A percentile compares a stretch with the other conserved stretches of the same genome.
These are phyloP conservation scores for Heptranchias perlo DNA, from an alignment of 2,113 vertebrate genomes.

Conservation along the genomic window DNA sequence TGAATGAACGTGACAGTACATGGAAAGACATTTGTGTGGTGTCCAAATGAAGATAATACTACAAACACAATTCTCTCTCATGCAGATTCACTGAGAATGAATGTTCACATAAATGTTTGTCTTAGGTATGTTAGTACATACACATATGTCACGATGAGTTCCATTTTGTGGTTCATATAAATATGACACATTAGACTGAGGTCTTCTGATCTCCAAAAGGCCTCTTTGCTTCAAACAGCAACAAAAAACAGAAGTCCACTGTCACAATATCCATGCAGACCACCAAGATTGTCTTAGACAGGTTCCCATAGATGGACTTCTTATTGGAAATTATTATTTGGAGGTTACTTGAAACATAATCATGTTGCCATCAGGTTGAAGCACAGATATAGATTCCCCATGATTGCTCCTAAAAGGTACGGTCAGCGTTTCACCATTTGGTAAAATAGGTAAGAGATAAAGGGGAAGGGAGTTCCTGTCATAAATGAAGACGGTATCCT, in stretches of 20 bases:
- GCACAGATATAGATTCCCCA: not conserved
- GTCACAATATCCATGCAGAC: constrained; percentile 28
- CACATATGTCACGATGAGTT: not conserved
- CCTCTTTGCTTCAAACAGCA: constrained; percentile 14
- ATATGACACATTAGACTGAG: constrained; percentile 4
- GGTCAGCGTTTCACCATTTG: not conserved
- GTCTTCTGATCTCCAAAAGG: constrained; percentile 16
- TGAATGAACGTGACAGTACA: not conserved
- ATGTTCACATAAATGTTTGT: not conserved
- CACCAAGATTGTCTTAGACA: not conserved
- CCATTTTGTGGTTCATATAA: not conserved
- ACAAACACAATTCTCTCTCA: not conserved
- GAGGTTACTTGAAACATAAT: constrained; percentile 5
- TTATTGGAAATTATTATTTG: not conserved
- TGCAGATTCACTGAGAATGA: constrained; percentile 28
- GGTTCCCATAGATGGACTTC: not conserved
- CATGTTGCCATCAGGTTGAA: constrained; percentile 7
- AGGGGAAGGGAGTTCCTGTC: not conserved
- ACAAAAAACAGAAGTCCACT: constrained; percentile 27
- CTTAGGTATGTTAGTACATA: constrained; percentile 1
- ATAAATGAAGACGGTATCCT: not conserved
- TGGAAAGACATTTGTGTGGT: not conserved
- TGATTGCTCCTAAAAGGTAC: not conserved
- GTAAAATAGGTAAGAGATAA: not conserved
- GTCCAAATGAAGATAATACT: not conserved